Evolutionary conservation across 2,888 invertebrate genomes (phyloP).

Genomic region (Drosophila imparisetae): DNA sequence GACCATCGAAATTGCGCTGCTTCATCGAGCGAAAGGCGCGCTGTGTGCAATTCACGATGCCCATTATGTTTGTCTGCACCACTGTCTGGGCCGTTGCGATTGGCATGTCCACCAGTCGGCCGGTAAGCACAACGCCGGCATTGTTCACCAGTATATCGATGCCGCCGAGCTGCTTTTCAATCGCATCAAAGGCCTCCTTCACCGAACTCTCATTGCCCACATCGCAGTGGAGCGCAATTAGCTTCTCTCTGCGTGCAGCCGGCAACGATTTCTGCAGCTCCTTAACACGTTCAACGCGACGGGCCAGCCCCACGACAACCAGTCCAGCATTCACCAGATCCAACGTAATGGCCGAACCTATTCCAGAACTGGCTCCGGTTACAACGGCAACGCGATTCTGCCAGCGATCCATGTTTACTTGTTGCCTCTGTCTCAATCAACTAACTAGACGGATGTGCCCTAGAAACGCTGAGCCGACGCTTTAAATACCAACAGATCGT

Average conservation of each 20-base stretch:
- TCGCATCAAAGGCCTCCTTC: conserved; percentile 85
- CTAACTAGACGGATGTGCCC: conserved; percentile 2
- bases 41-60: conserved; percentile 85
- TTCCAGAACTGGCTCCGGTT: conserved; percentile 88
- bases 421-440: neutral
- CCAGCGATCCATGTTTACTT: conserved; percentile 86
- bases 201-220: conserved; percentile 86
- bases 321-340: conserved; percentile 85
- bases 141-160: conserved; percentile 87
- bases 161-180: conserved; percentile 86
- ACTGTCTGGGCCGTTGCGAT: conserved; percentile 64
- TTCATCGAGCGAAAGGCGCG: conserved; percentile 86
- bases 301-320: conserved; percentile 86
- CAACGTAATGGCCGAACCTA: conserved; percentile 86
- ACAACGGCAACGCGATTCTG: conserved; percentile 87
- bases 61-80: conserved; percentile 85
- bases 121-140: conserved; percentile 85
- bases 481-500: conserved; percentile 13
- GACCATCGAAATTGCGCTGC: conserved; percentile 84
- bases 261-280: conserved; percentile 67
- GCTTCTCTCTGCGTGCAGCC: conserved; percentile 61
- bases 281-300: conserved; percentile 85
- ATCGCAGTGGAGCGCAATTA: conserved; percentile 85
- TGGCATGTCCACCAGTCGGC: conserved; percentile 68
- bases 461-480: neutral